Base-by-base conservation (phyloP, 2,888 invertebrate genomes). In the Euzetes globulus region DNA sequence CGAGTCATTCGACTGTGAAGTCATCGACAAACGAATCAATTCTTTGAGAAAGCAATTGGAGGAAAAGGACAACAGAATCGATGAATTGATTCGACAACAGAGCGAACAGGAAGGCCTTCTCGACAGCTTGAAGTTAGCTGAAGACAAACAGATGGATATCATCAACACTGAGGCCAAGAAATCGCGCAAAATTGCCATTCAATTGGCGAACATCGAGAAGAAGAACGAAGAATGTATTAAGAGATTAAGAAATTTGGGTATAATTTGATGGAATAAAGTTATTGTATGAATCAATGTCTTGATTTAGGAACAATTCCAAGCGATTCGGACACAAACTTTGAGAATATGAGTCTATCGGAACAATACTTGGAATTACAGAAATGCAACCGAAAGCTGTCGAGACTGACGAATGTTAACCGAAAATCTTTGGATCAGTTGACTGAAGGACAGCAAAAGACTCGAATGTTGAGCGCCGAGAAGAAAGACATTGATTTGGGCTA, bases 381-480 rank as follows among this genome's bases (percentile, higher is more conserved):
- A 81, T 91, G 95, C 3, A 97, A 99, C 81, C 90, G 91, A 80
- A 95, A 98, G 82, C 85, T 99, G 76, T 98, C 99, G 83, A 95
- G 96, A 84, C 99, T 96, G 85, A 95, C 94, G 80, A 98, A 99
- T 83, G 99, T 99, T 0, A 99, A 99, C 85, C 99, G 99, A 83
- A 98, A 98, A 82, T 98, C 99, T 0, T 85, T 99, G 80, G 99
- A 99, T 82, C 99, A 99, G 83, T 99, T 98, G 83, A 90, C 98
- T 83, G 96, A 94, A 81, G 99, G 99, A 84, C 96, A 96, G 0
- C 97, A 98, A 80, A 97, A 99, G 82, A 98, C 97, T 83, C 98
- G 98, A 83, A 98, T 97, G 81, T 84, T 99, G 0, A 92, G 94
- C 79, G 92, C 92, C 81, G 87, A 98, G 80, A 95, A 98, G 84